Base-by-base conservation (phyloP, 2,113 vertebrate species). In the Callaeas wilsoni region DNA sequence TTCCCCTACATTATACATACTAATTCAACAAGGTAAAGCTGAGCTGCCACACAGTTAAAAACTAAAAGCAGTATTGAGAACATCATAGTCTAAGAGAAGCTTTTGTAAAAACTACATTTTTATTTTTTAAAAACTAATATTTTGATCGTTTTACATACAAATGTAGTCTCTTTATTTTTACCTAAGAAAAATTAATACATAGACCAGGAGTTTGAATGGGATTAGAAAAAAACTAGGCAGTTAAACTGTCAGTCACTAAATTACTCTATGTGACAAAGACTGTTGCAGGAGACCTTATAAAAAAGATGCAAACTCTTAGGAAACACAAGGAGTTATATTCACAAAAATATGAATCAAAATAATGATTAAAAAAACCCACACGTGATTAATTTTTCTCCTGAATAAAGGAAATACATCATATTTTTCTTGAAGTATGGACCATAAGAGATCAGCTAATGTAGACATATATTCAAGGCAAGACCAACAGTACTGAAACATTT, bases 281-380 rank as follows among this genome's bases (percentile, higher is more conserved):
- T 25, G 29, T 33, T 50, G 19, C 47, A 82, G 27, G 13, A 71
- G 23, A 21, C 25, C 11, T 87, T 56, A 30, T 42, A 88, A 71
- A 16, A 71, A 86, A 76, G 39, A 74, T 25, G 10, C 4, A 86
- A 90, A 64, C 12, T 39, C 35, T 62, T 49, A 37, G 70, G 47
- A 85, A 87, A 75, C 16, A 56, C 10, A 76, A 53, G 27, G 6
- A 84, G 1, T 23, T 57, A 25, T n/a, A 87, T 8, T 62, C 29
- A 75, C 14, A 91, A 86, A 80, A 84, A 65, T 53, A 84, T 33
- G 1, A 42, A 46, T 47, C 8, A 63, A 84, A 64, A 47, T 26
- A 47, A 65, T 52, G 42, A 11, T 30, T 47, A 35, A 2, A 0
- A 10, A 16, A 59, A 26, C 0, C 6, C 15, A 35, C 21, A 5